Evolutionary conservation across 1,140 invertebrate species (phyloP).

Genomic region (Halictus rubicundus): DNA sequence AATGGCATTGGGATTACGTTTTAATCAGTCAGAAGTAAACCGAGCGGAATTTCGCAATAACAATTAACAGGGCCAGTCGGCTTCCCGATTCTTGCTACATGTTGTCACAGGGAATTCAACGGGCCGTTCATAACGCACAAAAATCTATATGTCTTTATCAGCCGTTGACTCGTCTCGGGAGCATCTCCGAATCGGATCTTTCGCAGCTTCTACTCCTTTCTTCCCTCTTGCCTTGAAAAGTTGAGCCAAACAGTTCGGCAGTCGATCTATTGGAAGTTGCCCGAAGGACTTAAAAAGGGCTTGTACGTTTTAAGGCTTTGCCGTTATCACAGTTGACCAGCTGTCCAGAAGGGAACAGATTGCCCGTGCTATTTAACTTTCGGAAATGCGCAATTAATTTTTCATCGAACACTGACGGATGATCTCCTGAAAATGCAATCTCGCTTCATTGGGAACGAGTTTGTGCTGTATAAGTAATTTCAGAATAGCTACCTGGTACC

Average conservation of each 20-base stretch:
- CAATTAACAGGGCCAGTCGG: neutral
- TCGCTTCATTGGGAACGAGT: neutral
- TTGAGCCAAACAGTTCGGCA: constrained; percentile 27
- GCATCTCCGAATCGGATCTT: neutral
- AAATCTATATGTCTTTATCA: neutral
- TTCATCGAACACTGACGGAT: neutral
- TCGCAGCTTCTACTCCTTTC: neutral
- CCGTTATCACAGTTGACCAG: constrained; percentile 40
- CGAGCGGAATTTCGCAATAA: neutral
- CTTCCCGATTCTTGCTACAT: neutral
- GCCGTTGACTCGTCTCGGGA: neutral
- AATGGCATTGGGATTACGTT: no score
- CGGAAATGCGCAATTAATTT: constrained; percentile 20
- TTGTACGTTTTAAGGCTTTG: constrained; percentile 30
- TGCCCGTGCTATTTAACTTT: constrained; percentile 19
- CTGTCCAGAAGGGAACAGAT: constrained; percentile 20
- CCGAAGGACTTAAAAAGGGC: constrained; percentile 33
- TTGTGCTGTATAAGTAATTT: no score
- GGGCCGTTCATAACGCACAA: neutral
- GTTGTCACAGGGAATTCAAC: neutral
- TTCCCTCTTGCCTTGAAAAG: neutral
- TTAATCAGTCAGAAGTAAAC: no score
- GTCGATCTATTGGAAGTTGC: constrained; percentile 24
- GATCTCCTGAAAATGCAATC: neutral
- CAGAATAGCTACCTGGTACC: no score